phyloP scores from a whole-genome alignment of 2,113 vertebrate species.

The Lampris megalopsis region DNA sequence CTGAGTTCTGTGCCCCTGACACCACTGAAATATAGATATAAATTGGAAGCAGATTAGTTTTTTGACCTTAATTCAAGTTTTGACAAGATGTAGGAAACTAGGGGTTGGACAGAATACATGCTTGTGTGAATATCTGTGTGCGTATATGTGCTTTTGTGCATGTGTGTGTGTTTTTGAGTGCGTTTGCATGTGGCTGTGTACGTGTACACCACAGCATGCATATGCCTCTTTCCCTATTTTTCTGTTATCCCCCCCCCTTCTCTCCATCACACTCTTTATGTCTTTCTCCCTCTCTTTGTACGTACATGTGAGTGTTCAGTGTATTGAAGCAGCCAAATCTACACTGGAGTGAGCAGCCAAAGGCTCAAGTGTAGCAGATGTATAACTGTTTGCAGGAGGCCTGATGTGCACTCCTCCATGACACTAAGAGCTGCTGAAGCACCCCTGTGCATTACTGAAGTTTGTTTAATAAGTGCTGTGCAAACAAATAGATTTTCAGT shows the following conservation, averaged over 20 bases:
- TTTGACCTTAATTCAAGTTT: slow-evolving; percentile 95
- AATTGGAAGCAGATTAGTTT: slow-evolving; percentile 97
- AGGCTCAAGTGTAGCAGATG: no score
- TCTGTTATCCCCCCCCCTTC: no score
- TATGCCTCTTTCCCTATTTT: no score
- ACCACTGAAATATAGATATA: slow-evolving; percentile 97
- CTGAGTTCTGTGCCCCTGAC: slow-evolving; percentile 88
- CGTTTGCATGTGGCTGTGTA: neutral
- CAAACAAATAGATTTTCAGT: neutral
- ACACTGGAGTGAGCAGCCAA: no score
- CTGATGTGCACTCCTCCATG: neutral
- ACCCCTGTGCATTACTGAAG: neutral
- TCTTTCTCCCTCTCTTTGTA: neutral
- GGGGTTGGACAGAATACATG: slow-evolving; percentile 69
- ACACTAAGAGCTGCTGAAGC: no score
- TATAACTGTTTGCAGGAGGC: no score
- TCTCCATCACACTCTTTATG: no score
- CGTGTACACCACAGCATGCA: no score
- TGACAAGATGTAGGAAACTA: slow-evolving; percentile 89
- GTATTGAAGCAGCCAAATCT: no score
- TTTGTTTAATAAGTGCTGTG: neutral
- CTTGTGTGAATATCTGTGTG: neutral
- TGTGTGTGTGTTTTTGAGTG: slow-evolving; percentile 18
- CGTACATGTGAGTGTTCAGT: neutral
- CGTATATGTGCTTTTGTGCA: neutral